Conservation (phyloP, 1,140 invertebrate genomes). For the Papilio dardanus region DNA sequence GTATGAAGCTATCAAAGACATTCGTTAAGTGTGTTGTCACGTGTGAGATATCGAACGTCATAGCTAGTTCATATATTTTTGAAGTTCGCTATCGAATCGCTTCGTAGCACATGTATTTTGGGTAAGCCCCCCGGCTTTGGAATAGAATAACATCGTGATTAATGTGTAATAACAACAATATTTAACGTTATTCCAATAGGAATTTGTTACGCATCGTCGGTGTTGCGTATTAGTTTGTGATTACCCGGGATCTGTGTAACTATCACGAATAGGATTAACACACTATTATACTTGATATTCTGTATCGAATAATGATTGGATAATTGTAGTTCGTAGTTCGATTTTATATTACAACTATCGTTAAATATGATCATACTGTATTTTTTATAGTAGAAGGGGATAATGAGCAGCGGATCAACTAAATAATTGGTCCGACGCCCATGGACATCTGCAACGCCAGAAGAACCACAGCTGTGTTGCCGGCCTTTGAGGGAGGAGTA, state of each 20-base stretch:
- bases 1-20: too few species aligned
- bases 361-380: not conserved
- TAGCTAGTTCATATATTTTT: too few species aligned
- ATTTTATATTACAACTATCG: not conserved
- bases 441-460: too few species aligned
- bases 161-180: not conserved
- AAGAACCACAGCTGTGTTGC: too few species aligned
- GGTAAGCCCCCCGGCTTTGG: too few species aligned
- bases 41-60: too few species aligned
- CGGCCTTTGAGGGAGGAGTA: too few species aligned
- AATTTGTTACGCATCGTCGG: not conserved
- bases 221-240: conserved; percentile 13
- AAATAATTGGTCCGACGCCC: too few species aligned
- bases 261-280: conserved; percentile 18
- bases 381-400: not conserved
- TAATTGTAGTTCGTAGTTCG: not conserved
- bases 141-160: not conserved
- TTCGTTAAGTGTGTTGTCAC: too few species aligned
- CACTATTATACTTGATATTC: conserved; percentile 3
- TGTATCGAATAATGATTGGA: conserved; percentile 13
- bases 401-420: too few species aligned
- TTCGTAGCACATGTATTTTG: too few species aligned
- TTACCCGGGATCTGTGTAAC: conserved; percentile 1
- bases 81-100: too few species aligned
- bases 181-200: conserved; percentile 19